Base-by-base conservation (phyloP, 1,140 invertebrate genomes). In the Limonius californicus region DNA sequence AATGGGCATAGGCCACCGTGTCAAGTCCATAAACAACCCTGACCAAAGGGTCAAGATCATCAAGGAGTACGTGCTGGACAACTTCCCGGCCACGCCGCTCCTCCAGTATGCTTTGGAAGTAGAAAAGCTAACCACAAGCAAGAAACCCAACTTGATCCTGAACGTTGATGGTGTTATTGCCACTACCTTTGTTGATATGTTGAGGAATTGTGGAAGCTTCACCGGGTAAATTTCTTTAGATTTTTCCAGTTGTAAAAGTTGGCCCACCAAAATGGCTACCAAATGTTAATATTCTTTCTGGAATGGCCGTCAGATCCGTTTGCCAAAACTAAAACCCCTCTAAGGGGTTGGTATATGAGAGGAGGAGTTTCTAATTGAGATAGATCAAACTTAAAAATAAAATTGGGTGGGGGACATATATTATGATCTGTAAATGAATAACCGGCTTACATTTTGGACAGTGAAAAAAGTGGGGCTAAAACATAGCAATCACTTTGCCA, bases 121-220 rank as follows among this genome's bases (percentile, higher is more conserved):
- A 14, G 98, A 99, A 73, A 97, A 98, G 77, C 97, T 99, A 66
- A 99, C 98, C 1, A 99, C 97, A 0, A 91, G 93, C 57, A 99
- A 99, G 85, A 99, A 99, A 80, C 97, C 97, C 14, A 99, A 99
- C 83, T 83, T 99, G 21, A 99, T 99, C 76, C 83, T 99, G 16
- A 99, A 99, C 80, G 97, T 99, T 9, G 98, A 99, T 81, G 98
- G 98, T 62, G 90, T 97, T 66, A 97, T 99, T 74, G 98, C 95
- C 1, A 94, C 94, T 20, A 88, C 94, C 4, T 98, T 99, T 80
- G 96, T 99, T 11, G 98, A 99, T 78, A 87, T 99, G 78, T 83
- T 99, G 54, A 84, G 95, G 59, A 87, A 95, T 74, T 92, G 89
- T 68, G 93, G 94, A 39, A 89, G 89, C 61, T 99, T 99, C 74